These are phyloP conservation scores for Himantopus leucocephalus DNA, from an alignment of 2,113 vertebrate species.

Conservation along the genomic window DNA sequence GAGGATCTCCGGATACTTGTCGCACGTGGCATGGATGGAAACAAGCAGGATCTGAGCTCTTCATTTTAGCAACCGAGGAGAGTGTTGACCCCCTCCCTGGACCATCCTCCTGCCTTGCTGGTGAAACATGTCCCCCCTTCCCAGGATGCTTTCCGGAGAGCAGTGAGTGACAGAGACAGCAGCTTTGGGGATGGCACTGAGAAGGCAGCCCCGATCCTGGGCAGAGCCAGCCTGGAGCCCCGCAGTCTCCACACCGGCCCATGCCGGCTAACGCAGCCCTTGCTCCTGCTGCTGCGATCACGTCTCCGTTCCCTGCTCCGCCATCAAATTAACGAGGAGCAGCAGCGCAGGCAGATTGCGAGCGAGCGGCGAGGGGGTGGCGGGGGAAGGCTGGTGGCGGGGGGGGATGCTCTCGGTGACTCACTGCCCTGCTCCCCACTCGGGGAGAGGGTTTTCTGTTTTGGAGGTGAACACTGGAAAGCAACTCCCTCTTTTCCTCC, in stretches of 20 bases:
- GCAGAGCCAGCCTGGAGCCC: fast-evolving
- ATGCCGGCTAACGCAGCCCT: fast-evolving
- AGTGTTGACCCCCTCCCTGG: neutral
- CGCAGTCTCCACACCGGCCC: fast-evolving
- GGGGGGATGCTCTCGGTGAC: neutral
- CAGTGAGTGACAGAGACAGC: fast-evolving
- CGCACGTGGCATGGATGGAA: fast-evolving
- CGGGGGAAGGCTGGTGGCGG: neutral
- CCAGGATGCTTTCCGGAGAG: fast-evolving
- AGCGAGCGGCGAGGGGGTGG: neutral
- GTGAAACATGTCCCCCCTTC: neutral
- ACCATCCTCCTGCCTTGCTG: neutral
- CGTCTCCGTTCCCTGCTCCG: fast-evolving
- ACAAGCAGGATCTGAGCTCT: neutral
- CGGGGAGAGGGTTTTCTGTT: neutral
- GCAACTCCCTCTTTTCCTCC: neutral
- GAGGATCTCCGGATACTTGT: neutral
- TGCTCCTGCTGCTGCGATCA: fast-evolving
- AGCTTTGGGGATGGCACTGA: fast-evolving
- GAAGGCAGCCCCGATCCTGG: neutral
- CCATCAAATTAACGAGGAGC: neutral
- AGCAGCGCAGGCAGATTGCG: neutral
- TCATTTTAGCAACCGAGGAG: neutral
- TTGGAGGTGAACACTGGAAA: neutral
- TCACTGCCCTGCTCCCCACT: neutral